Base-by-base conservation (phyloP, 2,797 vertebrate species). In the Galaxias olidus region DNA sequence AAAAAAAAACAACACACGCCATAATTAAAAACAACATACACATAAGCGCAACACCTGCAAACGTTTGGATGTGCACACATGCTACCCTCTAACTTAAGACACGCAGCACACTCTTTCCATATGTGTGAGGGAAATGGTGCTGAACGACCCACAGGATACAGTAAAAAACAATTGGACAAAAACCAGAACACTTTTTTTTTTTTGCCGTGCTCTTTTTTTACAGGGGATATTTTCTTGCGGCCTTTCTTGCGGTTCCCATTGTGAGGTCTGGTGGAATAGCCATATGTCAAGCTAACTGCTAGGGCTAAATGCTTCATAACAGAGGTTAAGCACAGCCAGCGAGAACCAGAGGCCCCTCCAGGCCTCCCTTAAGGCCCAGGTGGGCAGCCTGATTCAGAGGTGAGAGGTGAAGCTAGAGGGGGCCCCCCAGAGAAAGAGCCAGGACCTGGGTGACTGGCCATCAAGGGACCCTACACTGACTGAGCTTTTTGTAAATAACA, bases 261-360 rank as follows among this genome's bases (percentile, higher is more conserved):
- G 30, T 30, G 30, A 30, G 30, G 30, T 30, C 30, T 3, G 30
- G 30, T 30, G 30, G 49, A 65, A 41, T 20, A 5, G 53, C 19
- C 40, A 48, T 65, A 57, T 7, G 45, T 65, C 54, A 55, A 47
- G 53, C 57, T 65, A 49, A 65, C 44, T 10, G 44, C 45, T 18
- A 4, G 20, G 30, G 45, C 45, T 46, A n/a, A 44, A 59, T 9
- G 17, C 44, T 45, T 43, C 57, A 20, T 45, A 43, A 46, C 44
- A 46, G 43, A 47, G 57, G 57, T 7, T 50, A n/a, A 55, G 30
- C 30, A 40, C 10, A 57, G 54, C 40, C 54, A 57, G 30, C 19
- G 13, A 51, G 20, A 30, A 11, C 47, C 18, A 60, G 9, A 15
- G 44, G 45, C 48, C 19, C 52, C 30, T 54, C 30, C 30, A 30